Conservation (phyloP, 2,113 vertebrate genomes). For the Percina caprodes region DNA sequence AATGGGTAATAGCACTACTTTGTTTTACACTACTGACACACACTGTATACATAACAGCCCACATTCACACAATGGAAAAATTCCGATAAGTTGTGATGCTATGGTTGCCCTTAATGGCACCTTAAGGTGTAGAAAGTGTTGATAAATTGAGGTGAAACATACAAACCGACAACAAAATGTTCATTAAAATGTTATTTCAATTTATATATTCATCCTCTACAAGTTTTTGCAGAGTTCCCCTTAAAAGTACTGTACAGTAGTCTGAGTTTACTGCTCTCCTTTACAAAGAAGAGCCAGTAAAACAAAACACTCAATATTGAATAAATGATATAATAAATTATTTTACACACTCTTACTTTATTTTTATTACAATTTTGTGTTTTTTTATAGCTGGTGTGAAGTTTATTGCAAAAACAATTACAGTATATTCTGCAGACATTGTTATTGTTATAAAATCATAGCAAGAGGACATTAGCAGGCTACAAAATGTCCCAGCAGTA, state of each 20-base stretch:
- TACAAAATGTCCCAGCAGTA: not conserved
- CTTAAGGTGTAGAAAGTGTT: not conserved
- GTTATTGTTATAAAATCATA: not conserved
- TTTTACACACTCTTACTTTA: not conserved
- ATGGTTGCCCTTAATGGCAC: not conserved
- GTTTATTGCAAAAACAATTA: slow-evolving; percentile 21
- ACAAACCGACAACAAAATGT: not conserved
- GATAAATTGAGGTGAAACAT: not conserved
- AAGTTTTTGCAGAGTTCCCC: not conserved
- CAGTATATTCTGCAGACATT: slow-evolving; percentile 2
- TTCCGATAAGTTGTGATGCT: not conserved
- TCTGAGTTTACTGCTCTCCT: slow-evolving; percentile 9
- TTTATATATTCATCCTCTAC: not conserved
- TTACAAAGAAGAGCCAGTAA: slow-evolving; percentile 9
- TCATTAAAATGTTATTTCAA: not conserved
- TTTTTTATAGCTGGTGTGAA: slow-evolving; percentile 6
- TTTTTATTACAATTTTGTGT: not conserved
- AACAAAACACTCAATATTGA: slow-evolving; percentile 28
- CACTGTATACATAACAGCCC: not conserved
- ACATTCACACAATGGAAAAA: not conserved
- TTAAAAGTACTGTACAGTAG: not conserved
- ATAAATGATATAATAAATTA: slow-evolving; percentile 8
- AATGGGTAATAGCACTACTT: not conserved
- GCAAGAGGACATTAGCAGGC: not conserved
- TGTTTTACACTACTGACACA: slow-evolving; percentile 5